Evolutionary conservation across 2,797 vertebrate species (phyloP).

Genomic region (Ctenopoma multispine): DNA sequence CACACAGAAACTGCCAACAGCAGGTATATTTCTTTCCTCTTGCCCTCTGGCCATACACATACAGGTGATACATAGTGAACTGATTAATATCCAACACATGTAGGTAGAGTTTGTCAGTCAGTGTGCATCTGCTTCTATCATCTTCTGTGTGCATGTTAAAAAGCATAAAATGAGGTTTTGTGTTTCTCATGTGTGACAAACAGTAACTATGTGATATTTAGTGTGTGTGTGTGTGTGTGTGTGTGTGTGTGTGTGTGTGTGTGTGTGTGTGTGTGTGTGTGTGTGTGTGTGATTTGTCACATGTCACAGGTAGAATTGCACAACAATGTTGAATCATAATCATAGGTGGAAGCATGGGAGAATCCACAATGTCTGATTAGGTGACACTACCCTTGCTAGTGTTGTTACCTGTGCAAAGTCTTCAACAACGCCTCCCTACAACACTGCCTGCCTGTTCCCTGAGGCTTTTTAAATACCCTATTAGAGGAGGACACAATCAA

Average conservation of each 20-base stretch:
- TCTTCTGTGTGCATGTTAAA: too few relatives aligned
- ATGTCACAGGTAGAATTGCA: constrained; percentile 15
- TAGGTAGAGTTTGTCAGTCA: neutral
- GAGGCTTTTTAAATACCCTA: constrained; percentile 35
- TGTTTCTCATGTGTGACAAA: neutral
- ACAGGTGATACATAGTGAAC: constrained; percentile 15
- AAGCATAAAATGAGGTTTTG: constrained; percentile 4
- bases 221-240: too few relatives aligned
- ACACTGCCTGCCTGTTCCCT: constrained; percentile 4
- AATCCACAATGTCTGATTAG: constrained; percentile 24
- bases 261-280: too few relatives aligned
- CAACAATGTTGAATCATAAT: constrained; percentile 27
- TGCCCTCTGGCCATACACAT: neutral
- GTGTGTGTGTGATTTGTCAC: neutral
- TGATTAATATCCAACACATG: constrained; percentile 12
- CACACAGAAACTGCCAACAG: neutral
- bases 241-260: too few relatives aligned
- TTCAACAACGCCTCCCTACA: neutral
- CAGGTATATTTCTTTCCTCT: neutral
- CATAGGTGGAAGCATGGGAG: constrained; percentile 26
- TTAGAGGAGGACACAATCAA: constrained; percentile 61
- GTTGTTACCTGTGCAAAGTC: constrained; percentile 17
- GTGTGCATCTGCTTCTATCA: too few relatives aligned
- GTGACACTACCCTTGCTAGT: constrained; percentile 16
- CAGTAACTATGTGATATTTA: neutral